Percentiles rank a stretch among this genome's conserved stretches.
Conservation (phyloP, 2,113 vertebrate genomes). For the Chelonoidis abingdonii region DNA sequence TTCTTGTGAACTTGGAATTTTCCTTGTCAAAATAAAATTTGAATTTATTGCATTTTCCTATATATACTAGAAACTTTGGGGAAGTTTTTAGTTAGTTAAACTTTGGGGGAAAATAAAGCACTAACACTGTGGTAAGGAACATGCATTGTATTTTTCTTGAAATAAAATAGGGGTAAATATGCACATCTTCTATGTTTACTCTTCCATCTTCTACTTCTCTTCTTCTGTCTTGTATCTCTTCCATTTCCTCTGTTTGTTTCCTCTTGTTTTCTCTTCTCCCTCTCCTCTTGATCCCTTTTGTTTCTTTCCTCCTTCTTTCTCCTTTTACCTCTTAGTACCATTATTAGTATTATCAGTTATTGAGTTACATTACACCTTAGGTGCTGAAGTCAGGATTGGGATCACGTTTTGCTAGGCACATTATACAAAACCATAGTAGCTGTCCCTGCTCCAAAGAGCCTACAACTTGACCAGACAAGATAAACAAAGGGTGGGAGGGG, state of each 20-base stretch:
- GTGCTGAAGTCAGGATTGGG: background rate
- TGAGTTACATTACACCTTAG: background rate
- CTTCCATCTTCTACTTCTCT: background rate
- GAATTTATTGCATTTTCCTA: background rate
- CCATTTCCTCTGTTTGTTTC: background rate
- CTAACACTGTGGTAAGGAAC: fast-evolving
- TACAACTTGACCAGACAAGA: background rate
- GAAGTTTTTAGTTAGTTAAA: background rate
- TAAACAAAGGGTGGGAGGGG: background rate
- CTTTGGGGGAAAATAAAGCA: background rate
- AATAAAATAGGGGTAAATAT: too few species aligned
- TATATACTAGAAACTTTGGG: background rate
- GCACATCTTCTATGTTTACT: too few species aligned
- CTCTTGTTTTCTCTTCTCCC: background rate
- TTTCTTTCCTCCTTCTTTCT: background rate
- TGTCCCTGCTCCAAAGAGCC: background rate
- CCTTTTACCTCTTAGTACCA: background rate
- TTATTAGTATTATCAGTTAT: background rate
- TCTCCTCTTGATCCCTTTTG: background rate
- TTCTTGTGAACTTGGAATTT: slow-evolving; percentile 12
- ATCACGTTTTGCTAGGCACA: background rate
- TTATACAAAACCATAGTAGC: background rate
- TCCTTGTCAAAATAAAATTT: background rate
- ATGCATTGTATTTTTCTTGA: background rate
- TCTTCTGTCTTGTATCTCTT: background rate